A percentile compares a stretch with the other conserved stretches of the same genome.
Conservation (phyloP, 2,888 invertebrate species). For the Sicus ferrugineus region DNA sequence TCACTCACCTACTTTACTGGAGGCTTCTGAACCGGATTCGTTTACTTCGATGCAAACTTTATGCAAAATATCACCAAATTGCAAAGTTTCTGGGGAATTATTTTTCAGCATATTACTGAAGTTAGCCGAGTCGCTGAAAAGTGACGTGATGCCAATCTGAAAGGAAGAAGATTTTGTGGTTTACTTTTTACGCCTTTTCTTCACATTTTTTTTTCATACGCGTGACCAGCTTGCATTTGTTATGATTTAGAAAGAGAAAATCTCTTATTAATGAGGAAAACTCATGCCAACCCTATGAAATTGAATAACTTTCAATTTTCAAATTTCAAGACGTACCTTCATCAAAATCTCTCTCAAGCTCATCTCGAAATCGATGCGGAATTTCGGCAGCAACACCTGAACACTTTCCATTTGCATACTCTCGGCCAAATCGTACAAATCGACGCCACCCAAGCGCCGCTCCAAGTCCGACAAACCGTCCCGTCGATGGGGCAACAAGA, state of each 20-base stretch:
- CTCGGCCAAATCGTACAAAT: conserved; percentile 67
- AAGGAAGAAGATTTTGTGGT: conserved; percentile 14
- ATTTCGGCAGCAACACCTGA: conserved; percentile 76
- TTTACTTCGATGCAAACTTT: conserved; percentile 87
- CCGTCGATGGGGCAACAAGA: conserved; percentile 77
- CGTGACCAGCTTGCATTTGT: too few relatives aligned
- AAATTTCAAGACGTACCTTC: conserved; percentile 45
- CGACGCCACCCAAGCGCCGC: conserved; percentile 68
- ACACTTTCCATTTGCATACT: conserved; percentile 69
- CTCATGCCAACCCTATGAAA: too few relatives aligned
- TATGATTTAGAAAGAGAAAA: too few relatives aligned
- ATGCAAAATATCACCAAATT: conserved; percentile 76
- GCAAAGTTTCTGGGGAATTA: conserved; percentile 58
- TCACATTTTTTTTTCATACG: too few relatives aligned
- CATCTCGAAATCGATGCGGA: conserved; percentile 81
- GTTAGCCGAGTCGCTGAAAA: conserved; percentile 72
- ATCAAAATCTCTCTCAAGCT: conserved; percentile 66
- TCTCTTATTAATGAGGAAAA: too few relatives aligned
- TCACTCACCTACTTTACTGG: conserved; percentile 69
- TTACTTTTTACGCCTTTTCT: too few relatives aligned
- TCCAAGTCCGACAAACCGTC: conserved; percentile 74
- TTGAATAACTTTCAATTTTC: background rate
- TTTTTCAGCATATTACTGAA: conserved; percentile 71
- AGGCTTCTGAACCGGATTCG: conserved; percentile 89
- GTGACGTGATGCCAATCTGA: conserved; percentile 75